Conservation (phyloP, 2,113 vertebrate species). For the Corvus cornix region DNA sequence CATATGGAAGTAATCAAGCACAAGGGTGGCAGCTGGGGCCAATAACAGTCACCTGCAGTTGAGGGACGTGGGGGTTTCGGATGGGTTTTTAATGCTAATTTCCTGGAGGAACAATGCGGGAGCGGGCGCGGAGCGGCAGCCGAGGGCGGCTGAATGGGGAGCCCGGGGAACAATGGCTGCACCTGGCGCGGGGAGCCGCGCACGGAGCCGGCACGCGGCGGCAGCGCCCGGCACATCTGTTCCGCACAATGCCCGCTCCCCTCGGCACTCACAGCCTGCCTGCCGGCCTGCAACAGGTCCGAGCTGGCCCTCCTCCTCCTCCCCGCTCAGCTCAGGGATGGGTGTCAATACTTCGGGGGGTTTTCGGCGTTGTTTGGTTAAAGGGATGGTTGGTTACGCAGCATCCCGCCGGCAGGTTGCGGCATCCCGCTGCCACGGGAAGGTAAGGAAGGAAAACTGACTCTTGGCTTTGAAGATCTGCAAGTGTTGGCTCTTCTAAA, state of each 20-base stretch:
- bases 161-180: slow-evolving; percentile 89
- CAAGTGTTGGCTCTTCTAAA: neutral
- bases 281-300: slow-evolving; percentile 79
- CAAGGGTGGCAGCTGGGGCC: slow-evolving; percentile 94
- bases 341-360: fast-evolving
- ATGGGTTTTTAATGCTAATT: slow-evolving; percentile 84
- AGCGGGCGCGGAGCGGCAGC: slow-evolving; percentile 74
- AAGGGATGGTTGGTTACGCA: neutral
- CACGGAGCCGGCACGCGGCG: slow-evolving; percentile 75
- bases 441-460: neutral
- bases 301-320: neutral
- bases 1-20: slow-evolving; percentile 97
- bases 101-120: slow-evolving; percentile 78
- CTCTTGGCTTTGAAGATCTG: neutral
- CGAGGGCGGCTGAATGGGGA: slow-evolving; percentile 81
- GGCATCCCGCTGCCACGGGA: neutral
- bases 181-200: slow-evolving; percentile 88
- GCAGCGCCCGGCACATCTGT: slow-evolving; percentile 89
- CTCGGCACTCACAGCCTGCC: slow-evolving; percentile 36
- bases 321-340: neutral
- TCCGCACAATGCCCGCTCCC: slow-evolving; percentile 66
- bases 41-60: slow-evolving; percentile 96
- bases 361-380: neutral
- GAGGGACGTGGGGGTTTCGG: slow-evolving; percentile 75
- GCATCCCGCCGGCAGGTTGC: neutral